phyloP scores from a whole-genome alignment of 2,888 invertebrate species.

The Morinoia aosen region DNA sequence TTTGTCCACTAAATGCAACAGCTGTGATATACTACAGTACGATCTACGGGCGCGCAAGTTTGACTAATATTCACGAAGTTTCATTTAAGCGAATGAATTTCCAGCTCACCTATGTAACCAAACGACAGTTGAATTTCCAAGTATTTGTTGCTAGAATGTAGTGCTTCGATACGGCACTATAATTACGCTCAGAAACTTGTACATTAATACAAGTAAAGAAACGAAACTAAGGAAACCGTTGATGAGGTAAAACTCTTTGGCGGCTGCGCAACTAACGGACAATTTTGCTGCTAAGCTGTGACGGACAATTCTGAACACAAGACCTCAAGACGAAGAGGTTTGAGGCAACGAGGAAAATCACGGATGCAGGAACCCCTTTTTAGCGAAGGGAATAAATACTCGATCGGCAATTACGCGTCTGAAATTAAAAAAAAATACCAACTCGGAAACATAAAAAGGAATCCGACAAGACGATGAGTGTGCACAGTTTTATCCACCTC shows the following conservation, averaged over 20 bases:
- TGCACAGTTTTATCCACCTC: not conserved
- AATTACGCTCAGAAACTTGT: no score
- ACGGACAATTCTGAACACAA: not conserved
- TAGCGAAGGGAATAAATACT: not conserved
- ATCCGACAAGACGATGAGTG: not conserved
- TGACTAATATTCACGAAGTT: no score
- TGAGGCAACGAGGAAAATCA: not conserved
- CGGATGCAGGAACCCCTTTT: not conserved
- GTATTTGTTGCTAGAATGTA: no score
- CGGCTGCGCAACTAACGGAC: not conserved
- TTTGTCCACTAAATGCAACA: no score
- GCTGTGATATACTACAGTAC: no score
- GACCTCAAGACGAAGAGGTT: not conserved
- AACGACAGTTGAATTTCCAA: no score
- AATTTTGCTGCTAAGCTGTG: not conserved
- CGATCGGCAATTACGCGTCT: not conserved
- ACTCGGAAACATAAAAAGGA: not conserved
- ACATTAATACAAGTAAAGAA: no score
- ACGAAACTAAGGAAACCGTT: no score
- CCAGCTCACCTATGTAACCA: no score
- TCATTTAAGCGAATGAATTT: no score
- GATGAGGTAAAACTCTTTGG: not conserved
- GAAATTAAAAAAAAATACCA: not conserved
- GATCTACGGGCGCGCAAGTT: no score
- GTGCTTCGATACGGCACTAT: no score